phyloP scores from a whole-genome alignment of 2,797 vertebrate genomes.

The Epinephelus awoara region DNA sequence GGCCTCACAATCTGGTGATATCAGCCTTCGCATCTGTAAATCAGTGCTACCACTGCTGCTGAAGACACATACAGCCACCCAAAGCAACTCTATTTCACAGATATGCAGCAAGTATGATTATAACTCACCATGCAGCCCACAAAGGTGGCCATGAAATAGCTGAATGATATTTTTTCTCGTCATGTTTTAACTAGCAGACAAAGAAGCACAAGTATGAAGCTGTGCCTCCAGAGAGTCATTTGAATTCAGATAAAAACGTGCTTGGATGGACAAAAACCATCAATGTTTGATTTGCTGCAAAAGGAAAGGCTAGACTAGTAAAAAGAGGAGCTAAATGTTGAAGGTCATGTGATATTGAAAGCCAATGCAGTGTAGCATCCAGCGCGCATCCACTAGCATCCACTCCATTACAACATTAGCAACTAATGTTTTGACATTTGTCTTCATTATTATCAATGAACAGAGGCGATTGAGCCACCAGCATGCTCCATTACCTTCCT shows the following conservation, averaged over 20 bases:
- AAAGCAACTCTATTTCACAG: slow-evolving; percentile 66
- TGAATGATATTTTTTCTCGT: slow-evolving; percentile 11
- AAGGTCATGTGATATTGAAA: slow-evolving; percentile 83
- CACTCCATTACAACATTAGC: slow-evolving; percentile 87
- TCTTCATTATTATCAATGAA: slow-evolving; percentile 92
- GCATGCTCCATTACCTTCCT: slow-evolving; percentile 88
- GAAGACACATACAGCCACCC: slow-evolving; percentile 48
- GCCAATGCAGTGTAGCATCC: slow-evolving; percentile 78
- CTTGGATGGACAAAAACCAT: slow-evolving; percentile 25
- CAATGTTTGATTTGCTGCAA: slow-evolving; percentile 39
- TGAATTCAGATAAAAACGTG: slow-evolving; percentile 25
- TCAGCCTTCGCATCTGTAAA: slow-evolving; percentile 78
- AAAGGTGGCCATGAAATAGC: slow-evolving; percentile 20
- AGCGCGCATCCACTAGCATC: slow-evolving; percentile 78
- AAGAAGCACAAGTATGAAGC: slow-evolving; percentile 13
- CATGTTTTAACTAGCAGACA: slow-evolving; percentile 30
- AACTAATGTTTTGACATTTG: slow-evolving; percentile 90
- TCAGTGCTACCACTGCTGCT: slow-evolving; percentile 51
- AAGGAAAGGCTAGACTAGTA: slow-evolving; percentile 32
- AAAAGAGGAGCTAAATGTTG: slow-evolving; percentile 68
- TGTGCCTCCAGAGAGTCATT: not conserved
- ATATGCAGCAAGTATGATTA: slow-evolving; percentile 52
- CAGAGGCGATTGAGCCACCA: slow-evolving; percentile 87
- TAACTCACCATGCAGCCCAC: slow-evolving; percentile 31
- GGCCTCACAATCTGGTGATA: slow-evolving; percentile 81